phyloP scores from a whole-genome alignment of 2,888 invertebrate genomes.

The Orchesellides sinensis region DNA sequence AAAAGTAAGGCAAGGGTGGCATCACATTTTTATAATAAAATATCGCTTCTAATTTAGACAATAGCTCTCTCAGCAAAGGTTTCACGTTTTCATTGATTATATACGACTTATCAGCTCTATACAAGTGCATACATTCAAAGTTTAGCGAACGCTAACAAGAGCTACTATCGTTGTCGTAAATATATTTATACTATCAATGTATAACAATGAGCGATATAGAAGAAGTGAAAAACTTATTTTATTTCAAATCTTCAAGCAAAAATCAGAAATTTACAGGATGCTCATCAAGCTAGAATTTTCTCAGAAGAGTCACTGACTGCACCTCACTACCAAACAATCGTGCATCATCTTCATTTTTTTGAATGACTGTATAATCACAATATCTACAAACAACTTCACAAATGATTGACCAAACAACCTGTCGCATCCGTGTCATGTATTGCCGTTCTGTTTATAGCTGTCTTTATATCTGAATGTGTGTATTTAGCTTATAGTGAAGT shows the following conservation, averaged over 20 bases:
- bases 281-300: slow-evolving; percentile 25
- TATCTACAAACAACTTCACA: not conserved
- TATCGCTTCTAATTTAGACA: not conserved
- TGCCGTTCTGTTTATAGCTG: no score
- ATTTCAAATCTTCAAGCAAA: not conserved
- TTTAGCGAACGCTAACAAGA: no score
- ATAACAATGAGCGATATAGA: no score
- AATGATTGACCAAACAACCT: slow-evolving; percentile 32
- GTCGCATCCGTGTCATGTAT: slow-evolving; percentile 1
- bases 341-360: slow-evolving; percentile 24
- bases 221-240: not conserved
- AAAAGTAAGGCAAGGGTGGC: no score
- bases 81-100: slow-evolving; percentile 39
- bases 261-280: slow-evolving; percentile 34
- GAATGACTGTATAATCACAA: not conserved
- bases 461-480: not conserved
- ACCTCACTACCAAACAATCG: not conserved
- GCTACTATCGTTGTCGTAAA: no score
- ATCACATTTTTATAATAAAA: no score
- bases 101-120: slow-evolving; percentile 23
- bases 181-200: no score
- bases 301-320: slow-evolving; percentile 47
- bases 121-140: not conserved
- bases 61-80: slow-evolving; percentile 2
- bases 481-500: not conserved